Base-by-base conservation (phyloP, 1,140 invertebrate genomes). In the Macrosteles quadrilineatus region DNA sequence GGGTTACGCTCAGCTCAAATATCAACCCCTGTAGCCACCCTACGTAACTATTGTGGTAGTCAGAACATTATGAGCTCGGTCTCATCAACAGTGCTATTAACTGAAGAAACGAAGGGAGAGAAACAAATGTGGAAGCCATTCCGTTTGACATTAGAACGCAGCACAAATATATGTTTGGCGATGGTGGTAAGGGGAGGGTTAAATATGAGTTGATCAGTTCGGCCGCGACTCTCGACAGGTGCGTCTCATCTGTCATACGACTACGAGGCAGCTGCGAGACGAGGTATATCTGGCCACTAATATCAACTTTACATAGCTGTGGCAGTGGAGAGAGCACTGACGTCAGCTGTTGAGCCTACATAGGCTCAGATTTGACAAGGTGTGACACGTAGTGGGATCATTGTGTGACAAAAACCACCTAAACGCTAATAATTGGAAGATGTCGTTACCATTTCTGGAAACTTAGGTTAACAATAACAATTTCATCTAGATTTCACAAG, bases 71-170 rank as follows among this genome's bases (percentile, higher is more conserved):
- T n/a, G n/a, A n/a, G n/a, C n/a, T n/a, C n/a, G n/a, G n/a, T n/a
- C n/a, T n/a, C 14, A 50, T 50, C 47, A 50, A 50, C 47, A 50
- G n/a, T 50, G 47, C 47, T 50, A 50, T 50, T 50, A 50, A 21
- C 14, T 50, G 32, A 36, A 36, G 32, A 36, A 36, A 36, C 32
- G 32, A 36, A 50, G 47, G 47, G 21, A 17, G 14, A 6, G 47
- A 21, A 21, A 50, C 47, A 50, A 50, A 50, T 50, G 47, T 21
- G 14, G 14, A 17, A 21, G 47, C 47, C 47, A n/a, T 50, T 50
- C 21, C 14, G n/a, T 50, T 21, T 50, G 47, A 50, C 47, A 50
- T 3, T 4, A n/a, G 47, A 11, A 50, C n/a, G 47, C 47, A 3
- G 21, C 47, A 11, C 21, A 19, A 50, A 50, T 50, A 50, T 9